Conservation (phyloP, 2,113 vertebrate genomes). For the Phalacrocorax brasilianus region DNA sequence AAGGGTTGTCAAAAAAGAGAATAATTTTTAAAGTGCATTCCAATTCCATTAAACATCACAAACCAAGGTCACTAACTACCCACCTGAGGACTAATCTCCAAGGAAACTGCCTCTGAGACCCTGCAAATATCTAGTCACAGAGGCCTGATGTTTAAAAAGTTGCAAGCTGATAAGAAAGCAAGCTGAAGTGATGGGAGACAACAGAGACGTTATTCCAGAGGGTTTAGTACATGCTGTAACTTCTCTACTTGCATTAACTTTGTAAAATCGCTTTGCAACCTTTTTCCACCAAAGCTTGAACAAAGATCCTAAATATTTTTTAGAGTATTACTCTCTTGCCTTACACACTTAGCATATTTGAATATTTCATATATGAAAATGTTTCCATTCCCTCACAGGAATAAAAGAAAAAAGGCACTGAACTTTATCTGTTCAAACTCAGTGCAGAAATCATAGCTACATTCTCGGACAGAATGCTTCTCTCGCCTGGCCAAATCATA, state of each 20-base stretch:
- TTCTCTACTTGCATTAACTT: not conserved
- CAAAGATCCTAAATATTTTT: not conserved
- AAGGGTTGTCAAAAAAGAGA: conserved; percentile 71
- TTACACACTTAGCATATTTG: not conserved
- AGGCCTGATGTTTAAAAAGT: not conserved
- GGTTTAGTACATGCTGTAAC: not conserved
- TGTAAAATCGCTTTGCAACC: not conserved
- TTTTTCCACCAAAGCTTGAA: not conserved
- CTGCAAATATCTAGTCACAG: not conserved
- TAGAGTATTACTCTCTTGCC: not conserved
- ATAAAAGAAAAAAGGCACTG: not conserved
- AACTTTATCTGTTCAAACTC: not conserved
- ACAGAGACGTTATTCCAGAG: not conserved
- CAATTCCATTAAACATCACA: conserved; percentile 41
- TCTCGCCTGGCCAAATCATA: not conserved
- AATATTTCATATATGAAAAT: not conserved
- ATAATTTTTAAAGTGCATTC: conserved; percentile 51
- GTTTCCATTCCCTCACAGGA: not conserved
- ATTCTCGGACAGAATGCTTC: not conserved
- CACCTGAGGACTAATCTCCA: conserved; percentile 21
- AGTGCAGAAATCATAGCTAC: not conserved
- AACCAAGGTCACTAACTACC: not conserved
- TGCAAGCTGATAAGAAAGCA: not conserved
- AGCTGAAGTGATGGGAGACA: not conserved
- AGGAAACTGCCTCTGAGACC: not conserved